These are phyloP conservation scores for Hydropsyche betteni DNA, from an alignment of 2,888 invertebrate genomes.

Conservation along the genomic window DNA sequence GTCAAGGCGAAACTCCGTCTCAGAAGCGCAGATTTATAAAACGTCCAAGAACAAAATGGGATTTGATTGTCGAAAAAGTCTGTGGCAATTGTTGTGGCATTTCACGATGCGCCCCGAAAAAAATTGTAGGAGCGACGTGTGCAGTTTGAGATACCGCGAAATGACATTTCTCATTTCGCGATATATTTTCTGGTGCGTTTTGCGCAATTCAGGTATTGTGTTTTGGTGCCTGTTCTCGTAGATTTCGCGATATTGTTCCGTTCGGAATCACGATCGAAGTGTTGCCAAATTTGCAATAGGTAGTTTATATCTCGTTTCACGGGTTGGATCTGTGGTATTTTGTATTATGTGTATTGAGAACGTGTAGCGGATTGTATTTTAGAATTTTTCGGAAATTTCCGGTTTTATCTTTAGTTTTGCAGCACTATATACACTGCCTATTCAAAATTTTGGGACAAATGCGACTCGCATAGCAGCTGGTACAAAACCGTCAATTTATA, in stretches of 20 bases:
- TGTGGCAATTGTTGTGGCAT: conserved; percentile 2
- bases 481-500: too few relatives aligned
- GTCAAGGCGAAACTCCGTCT: too few relatives aligned
- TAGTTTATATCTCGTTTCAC: too few relatives aligned
- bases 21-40: neutral
- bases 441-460: too few relatives aligned
- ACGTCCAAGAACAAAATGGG: neutral
- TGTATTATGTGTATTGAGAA: too few relatives aligned
- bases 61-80: conserved; percentile 5
- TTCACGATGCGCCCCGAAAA: conserved; percentile 13
- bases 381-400: too few relatives aligned
- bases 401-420: too few relatives aligned
- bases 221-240: neutral
- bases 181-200: conserved; percentile 4
- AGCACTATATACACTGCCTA: too few relatives aligned
- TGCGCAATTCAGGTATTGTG: neutral
- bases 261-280: conserved; percentile 1
- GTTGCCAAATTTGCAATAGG: conserved; percentile 18
- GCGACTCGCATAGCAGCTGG: too few relatives aligned
- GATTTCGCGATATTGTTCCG: too few relatives aligned
- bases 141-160: neutral
- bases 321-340: too few relatives aligned
- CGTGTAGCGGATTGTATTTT: too few relatives aligned
- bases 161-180: conserved; percentile 13
- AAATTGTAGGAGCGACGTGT: neutral